Base-by-base conservation (phyloP, 37 sponge, comb jelly and placozoan species). In the Mnemiopsis leidyi region DNA sequence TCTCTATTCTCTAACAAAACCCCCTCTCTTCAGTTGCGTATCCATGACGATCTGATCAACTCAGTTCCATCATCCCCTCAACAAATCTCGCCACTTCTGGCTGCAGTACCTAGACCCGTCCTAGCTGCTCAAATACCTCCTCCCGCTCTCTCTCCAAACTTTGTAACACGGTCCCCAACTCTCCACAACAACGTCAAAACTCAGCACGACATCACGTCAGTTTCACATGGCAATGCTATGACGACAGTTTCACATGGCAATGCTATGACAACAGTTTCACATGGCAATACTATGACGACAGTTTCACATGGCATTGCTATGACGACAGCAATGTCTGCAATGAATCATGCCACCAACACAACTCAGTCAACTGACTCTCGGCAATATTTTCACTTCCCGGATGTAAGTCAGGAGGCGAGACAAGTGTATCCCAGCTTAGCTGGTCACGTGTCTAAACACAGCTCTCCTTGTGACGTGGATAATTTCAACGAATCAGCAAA, bases 311-410 rank as follows among this genome's bases (percentile, higher is more conserved):
- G n/a, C n/a, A n/a, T n/a, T n/a, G n/a, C n/a, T n/a, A 48, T 48
- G 5, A 48, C 61, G 13, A 48, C 61, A 48, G 61, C n/a, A n/a
- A n/a, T 48, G 5, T 13, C 61, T 13, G 61, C 13, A 18, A 48
- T 48, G 61, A 48, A 48, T 48, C 61, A 77, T 0, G 32, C 79
- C 34, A 77, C 79, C 1, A 77, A 26, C 36, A 77, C 79, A 2
- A 77, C 79, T 13, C 79, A 26, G 18, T 31, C 79, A 33, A 31
- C 26, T 36, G 79, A 77, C 36, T 77, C 79, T 32, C 34, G 79
- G 36, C 79, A 77, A 32, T 77, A 77, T 20, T 77, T 77, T 32
- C 79, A 77, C 32, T 77, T 77, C 79, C 79, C 79, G 34, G 79
- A 77, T 48, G 61, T 48, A 13, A 48, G 13, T 48, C 61, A 48